These are phyloP conservation scores for Ictalurus punctatus DNA, from an alignment of 2,113 vertebrate genomes.

Conservation along the genomic window DNA sequence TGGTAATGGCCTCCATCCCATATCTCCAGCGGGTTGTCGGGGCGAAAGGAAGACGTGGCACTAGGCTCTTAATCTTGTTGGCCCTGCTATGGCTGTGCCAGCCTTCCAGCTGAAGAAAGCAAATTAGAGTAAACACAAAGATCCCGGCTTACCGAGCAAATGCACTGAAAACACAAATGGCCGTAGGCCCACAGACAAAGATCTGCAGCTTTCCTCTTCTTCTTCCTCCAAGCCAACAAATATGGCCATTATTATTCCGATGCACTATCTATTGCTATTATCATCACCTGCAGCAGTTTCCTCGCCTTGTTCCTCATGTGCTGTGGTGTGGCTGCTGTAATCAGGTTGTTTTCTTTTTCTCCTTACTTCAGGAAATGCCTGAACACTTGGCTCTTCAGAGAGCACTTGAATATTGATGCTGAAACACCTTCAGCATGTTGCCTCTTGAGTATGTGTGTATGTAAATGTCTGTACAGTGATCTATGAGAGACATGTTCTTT, in stretches of 20 bases:
- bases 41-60: conserved; percentile 59
- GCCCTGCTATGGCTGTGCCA: conserved; percentile 52
- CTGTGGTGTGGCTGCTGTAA: neutral
- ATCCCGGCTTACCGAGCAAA: conserved; percentile 27
- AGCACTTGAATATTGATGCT: conserved; percentile 31
- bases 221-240: conserved; percentile 21
- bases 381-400: neutral
- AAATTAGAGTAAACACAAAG: conserved; percentile 47
- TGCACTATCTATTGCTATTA: conserved; percentile 14
- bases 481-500: neutral
- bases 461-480: neutral
- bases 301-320: conserved; percentile 15
- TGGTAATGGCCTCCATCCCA: conserved; percentile 68
- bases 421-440: conserved; percentile 8
- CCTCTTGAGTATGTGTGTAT: neutral
- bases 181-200: conserved; percentile 17
- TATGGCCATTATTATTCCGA: neutral
- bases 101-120: conserved; percentile 38
- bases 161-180: conserved; percentile 24
- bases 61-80: conserved; percentile 67
- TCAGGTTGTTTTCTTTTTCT: conserved; percentile 12
- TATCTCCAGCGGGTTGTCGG: conserved; percentile 64
- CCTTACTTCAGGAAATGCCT: conserved; percentile 10
- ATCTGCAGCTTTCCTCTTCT: neutral
- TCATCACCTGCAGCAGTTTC: conserved; percentile 25